A percentile compares a stretch with the other conserved stretches of the same genome.
Conservation (phyloP, 2,113 vertebrate species). For the Lonchura striata region DNA sequence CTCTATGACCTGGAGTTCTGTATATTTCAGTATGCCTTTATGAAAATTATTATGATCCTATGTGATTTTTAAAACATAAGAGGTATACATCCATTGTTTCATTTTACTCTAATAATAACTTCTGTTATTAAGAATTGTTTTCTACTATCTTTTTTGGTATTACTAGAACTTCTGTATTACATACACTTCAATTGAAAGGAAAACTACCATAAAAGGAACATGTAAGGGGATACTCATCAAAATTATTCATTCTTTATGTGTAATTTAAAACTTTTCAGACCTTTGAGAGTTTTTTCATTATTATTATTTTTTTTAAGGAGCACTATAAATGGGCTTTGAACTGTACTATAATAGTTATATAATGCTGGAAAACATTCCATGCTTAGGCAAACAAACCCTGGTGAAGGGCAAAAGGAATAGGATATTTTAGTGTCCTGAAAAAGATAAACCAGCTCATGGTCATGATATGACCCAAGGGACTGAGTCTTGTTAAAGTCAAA, state of each 20-base stretch:
- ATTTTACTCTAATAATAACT: not conserved
- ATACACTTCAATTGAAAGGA: not conserved
- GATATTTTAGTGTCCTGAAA: not conserved
- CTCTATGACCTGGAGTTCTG: not conserved
- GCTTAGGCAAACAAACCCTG: not conserved
- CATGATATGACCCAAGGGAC: slow-evolving; percentile 11
- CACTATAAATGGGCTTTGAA: not conserved
- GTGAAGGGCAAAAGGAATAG: not conserved
- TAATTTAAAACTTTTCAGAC: not conserved
- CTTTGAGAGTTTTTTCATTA: not conserved
- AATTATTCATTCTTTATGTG: not conserved
- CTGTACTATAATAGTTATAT: not conserved
- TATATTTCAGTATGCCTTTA: not conserved
- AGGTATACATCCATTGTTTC: not conserved
- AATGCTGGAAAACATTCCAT: not conserved
- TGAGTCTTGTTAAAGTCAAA: not conserved
- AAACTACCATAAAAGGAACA: not conserved
- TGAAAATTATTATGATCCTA: not conserved
- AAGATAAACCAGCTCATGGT: not conserved
- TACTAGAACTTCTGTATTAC: not conserved
- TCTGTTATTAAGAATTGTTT: not conserved
- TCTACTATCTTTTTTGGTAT: not conserved
- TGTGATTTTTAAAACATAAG: not conserved
- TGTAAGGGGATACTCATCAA: not conserved
- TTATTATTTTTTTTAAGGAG: not conserved